phyloP scores from a whole-genome alignment of 2,113 vertebrate genomes.

The Loxodonta africana region DNA sequence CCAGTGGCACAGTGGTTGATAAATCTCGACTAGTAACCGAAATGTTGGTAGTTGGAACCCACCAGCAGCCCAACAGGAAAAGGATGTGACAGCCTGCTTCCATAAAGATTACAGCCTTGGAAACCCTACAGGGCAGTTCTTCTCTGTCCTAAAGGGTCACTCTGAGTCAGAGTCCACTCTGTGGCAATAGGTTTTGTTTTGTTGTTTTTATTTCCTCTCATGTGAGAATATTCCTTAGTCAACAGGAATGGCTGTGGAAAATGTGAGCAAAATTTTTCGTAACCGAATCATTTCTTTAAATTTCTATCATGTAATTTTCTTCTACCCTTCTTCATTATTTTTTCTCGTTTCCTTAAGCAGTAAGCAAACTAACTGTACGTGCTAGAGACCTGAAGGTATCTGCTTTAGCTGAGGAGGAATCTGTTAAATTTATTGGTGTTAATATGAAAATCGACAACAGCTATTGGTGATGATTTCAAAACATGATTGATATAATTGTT shows the following conservation, averaged over 20 bases:
- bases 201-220: neutral
- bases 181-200: neutral
- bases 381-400: neutral
- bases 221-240: neutral
- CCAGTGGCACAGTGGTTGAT: no score
- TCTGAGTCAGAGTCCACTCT: neutral
- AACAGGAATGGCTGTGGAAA: neutral
- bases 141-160: neutral
- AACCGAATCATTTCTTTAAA: neutral
- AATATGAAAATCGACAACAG: neutral
- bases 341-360: neutral
- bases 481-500: no score
- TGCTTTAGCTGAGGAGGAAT: neutral
- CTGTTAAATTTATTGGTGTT: neutral
- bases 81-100: no score
- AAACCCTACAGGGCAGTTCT: neutral
- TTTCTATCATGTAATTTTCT: neutral
- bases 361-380: neutral
- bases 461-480: no score
- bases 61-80: no score
- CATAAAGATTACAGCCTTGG: no score
- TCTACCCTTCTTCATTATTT: neutral
- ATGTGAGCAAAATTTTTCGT: neutral
- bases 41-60: no score
- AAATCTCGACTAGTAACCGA: no score